phyloP scores from a whole-genome alignment of 2,888 invertebrate species.

The Campoplex capitator region DNA sequence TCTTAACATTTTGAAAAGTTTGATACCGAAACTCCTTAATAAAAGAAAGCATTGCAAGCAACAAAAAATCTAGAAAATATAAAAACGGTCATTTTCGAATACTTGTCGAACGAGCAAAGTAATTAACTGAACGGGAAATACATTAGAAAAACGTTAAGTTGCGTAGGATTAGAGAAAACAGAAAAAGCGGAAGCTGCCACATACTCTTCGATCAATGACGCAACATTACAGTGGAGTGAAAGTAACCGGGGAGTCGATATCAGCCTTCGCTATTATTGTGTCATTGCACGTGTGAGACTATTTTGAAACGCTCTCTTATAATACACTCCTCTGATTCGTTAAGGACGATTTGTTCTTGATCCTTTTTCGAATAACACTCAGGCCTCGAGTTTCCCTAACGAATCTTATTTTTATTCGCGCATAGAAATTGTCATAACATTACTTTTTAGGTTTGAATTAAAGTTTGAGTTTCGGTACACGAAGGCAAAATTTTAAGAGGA shows the following conservation, averaged over 20 bases:
- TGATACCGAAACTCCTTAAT: too few species aligned
- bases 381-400: background rate
- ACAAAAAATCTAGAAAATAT: too few species aligned
- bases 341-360: background rate
- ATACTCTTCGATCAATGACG: slow-evolving; percentile 6
- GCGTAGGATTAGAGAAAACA: slow-evolving; percentile 8
- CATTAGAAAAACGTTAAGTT: background rate
- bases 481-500: too few species aligned
- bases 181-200: slow-evolving; percentile 5
- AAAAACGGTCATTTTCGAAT: too few species aligned
- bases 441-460: too few species aligned
- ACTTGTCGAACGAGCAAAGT: too few species aligned
- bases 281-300: background rate
- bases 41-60: too few species aligned
- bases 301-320: background rate
- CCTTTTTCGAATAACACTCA: background rate
- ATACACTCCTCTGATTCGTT: background rate
- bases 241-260: background rate
- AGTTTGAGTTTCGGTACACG: too few species aligned
- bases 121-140: background rate
- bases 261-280: background rate
- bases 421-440: too few species aligned
- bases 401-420: background rate
- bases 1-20: too few species aligned
- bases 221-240: slow-evolving; percentile 2